Evolutionary conservation across 1,140 invertebrate species (phyloP).

Genomic region (Hermatobates lingyangjiaoensis): DNA sequence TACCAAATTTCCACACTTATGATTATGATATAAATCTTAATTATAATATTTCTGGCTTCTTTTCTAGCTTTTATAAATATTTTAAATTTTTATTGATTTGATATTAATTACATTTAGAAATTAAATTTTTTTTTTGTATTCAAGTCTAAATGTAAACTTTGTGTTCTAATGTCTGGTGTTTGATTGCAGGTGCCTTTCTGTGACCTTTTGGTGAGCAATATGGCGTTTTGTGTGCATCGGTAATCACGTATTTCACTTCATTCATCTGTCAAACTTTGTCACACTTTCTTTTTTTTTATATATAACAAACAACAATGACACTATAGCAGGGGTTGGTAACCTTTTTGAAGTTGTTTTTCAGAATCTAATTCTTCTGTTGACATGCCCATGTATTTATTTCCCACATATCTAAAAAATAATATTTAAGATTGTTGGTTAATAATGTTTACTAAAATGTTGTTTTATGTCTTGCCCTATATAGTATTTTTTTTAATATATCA

Average conservation of each 20-base stretch:
- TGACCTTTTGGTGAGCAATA: constrained; percentile 77
- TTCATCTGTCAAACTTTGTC: too few species aligned
- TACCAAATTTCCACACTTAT: neutral
- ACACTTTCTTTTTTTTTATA: too few species aligned
- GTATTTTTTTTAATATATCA: too few species aligned
- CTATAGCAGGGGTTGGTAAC: too few species aligned
- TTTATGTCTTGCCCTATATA: too few species aligned
- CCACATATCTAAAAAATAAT: too few species aligned
- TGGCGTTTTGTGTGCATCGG: constrained; percentile 79
- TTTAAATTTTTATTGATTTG: neutral
- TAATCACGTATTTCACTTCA: constrained; percentile 34
- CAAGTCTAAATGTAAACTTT: neutral
- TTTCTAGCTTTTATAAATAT: neutral
- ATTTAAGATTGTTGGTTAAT: too few species aligned
- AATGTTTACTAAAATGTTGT: too few species aligned
- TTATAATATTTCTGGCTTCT: neutral
- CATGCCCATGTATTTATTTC: too few species aligned
- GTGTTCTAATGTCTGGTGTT: constrained; percentile 23
- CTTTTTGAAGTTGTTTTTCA: too few species aligned
- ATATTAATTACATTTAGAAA: neutral
- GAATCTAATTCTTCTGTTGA: too few species aligned
- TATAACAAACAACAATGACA: too few species aligned
- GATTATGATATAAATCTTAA: neutral
- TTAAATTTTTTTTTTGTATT: neutral
- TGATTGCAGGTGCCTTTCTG: constrained; percentile 63